These are phyloP conservation scores for Caenorhabditis afra DNA, from an alignment of 2,888 invertebrate genomes.

Conservation along the genomic window DNA sequence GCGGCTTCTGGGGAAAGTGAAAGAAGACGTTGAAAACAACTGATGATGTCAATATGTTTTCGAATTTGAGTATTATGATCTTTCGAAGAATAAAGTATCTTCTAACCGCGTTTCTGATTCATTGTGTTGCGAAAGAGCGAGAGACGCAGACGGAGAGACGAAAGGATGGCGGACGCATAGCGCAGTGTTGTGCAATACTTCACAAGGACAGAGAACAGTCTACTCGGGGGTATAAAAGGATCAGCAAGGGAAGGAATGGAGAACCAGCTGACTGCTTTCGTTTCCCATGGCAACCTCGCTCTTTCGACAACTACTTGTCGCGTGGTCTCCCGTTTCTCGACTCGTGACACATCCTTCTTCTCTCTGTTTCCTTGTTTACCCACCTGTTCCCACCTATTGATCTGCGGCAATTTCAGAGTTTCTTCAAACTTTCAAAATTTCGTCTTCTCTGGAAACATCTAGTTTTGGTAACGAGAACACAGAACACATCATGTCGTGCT, in stretches of 20 bases:
- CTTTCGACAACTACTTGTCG: too few species aligned
- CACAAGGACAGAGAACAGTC: constrained; percentile 21
- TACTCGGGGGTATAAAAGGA: constrained; percentile 15
- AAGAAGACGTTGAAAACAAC: neutral
- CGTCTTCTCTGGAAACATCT: constrained; percentile 25
- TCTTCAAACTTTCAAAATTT: constrained; percentile 1
- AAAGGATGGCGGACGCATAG: constrained; percentile 2
- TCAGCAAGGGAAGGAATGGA: neutral
- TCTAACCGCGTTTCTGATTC: too few species aligned
- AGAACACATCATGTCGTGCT: constrained; percentile 16
- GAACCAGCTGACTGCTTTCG: neutral
- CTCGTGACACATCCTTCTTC: too few species aligned
- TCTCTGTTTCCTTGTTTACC: too few species aligned
- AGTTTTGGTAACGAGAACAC: constrained; percentile 1
- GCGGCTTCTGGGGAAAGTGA: constrained; percentile 48
- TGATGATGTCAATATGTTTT: constrained; percentile 7
- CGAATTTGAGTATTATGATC: constrained; percentile 1
- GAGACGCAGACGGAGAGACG: constrained; percentile 21
- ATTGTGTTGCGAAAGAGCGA: constrained; percentile 1
- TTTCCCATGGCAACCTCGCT: neutral
- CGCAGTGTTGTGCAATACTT: constrained; percentile 45
- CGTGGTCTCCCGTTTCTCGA: too few species aligned
- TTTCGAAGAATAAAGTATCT: constrained; percentile 18
- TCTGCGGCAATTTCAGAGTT: neutral
- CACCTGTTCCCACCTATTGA: too few species aligned